A percentile compares a stretch with the other conserved stretches of the same genome.
phyloP scores from a whole-genome alignment of 2,888 invertebrate species.

The Hetaerina titia region DNA sequence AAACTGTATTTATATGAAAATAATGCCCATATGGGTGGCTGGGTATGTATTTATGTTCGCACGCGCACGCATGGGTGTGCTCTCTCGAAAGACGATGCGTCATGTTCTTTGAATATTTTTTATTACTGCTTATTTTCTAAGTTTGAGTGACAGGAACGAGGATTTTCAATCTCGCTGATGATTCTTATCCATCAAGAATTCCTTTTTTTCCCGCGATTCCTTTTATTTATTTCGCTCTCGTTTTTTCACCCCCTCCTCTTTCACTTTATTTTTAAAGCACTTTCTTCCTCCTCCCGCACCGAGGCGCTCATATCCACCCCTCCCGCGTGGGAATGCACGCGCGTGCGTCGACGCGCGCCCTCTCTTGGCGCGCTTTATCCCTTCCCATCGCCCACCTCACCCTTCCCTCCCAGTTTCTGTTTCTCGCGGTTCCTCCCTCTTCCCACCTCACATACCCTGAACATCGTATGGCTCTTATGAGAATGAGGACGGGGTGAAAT shows the following conservation, averaged over 20 bases:
- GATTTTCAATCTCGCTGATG: constrained; percentile 60
- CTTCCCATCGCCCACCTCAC: too few species aligned
- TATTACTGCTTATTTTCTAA: background rate
- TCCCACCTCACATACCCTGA: background rate
- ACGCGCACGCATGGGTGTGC: too few species aligned
- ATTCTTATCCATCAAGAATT: constrained; percentile 41
- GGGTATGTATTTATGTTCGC: too few species aligned
- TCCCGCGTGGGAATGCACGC: too few species aligned
- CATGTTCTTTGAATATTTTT: background rate
- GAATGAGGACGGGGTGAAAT: background rate
- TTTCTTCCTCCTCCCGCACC: background rate
- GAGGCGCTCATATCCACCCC: background rate
- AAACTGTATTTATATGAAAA: too few species aligned
- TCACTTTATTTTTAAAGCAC: background rate
- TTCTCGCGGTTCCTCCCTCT: too few species aligned
- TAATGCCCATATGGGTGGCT: too few species aligned
- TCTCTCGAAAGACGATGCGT: background rate
- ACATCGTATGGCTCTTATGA: constrained; percentile 7
- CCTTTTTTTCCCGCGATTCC: background rate
- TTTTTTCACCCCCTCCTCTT: background rate
- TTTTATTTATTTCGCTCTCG: background rate
- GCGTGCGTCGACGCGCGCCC: too few species aligned
- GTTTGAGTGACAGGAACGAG: constrained; percentile 41
- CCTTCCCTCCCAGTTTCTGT: too few species aligned
- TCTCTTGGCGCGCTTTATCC: too few species aligned